Evolutionary conservation across 2,113 vertebrate genomes (phyloP).

Genomic region (Etheostoma cragini): DNA sequence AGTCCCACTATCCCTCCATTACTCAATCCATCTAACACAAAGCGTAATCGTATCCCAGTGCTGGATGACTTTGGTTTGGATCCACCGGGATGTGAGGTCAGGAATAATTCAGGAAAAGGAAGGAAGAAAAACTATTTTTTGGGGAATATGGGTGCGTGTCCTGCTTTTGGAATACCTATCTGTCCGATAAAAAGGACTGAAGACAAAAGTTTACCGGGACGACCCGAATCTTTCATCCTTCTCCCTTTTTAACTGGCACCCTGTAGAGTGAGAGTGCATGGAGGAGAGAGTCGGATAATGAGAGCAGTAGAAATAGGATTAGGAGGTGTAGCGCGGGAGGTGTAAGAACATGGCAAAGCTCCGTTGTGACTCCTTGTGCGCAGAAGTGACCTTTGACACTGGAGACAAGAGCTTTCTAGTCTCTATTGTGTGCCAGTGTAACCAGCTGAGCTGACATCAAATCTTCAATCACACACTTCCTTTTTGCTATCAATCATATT

Average conservation of each 20-base stretch:
- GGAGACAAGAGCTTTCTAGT: conserved; percentile 37
- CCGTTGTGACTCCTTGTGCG: conserved; percentile 24
- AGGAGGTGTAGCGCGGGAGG: conserved; percentile 25
- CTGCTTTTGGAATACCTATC: neutral
- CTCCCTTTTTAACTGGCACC: conserved; percentile 1
- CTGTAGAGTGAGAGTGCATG: conserved; percentile 2
- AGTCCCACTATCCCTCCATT: conserved; percentile 55
- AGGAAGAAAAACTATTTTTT: neutral
- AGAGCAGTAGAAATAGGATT: conserved; percentile 37
- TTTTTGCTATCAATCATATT: neutral
- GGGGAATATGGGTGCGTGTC: conserved; percentile 7
- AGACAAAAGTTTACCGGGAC: conserved; percentile 48
- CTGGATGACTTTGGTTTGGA: conserved; percentile 17
- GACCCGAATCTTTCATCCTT: neutral
- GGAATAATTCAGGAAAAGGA: conserved; percentile 14
- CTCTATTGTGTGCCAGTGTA: neutral
- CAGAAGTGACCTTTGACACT: conserved; percentile 72
- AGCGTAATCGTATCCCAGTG: neutral
- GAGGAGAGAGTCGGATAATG: conserved; percentile 57
- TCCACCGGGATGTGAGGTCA: conserved; percentile 39
- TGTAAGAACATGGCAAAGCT: conserved; percentile 56
- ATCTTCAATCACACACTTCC: conserved; percentile 19
- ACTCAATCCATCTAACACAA: conserved; percentile 24
- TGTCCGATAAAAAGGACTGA: conserved; percentile 19
- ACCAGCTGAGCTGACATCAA: conserved; percentile 67